Base-by-base conservation (phyloP, 1,140 invertebrate genomes). In the Zaprionus inermis region DNA sequence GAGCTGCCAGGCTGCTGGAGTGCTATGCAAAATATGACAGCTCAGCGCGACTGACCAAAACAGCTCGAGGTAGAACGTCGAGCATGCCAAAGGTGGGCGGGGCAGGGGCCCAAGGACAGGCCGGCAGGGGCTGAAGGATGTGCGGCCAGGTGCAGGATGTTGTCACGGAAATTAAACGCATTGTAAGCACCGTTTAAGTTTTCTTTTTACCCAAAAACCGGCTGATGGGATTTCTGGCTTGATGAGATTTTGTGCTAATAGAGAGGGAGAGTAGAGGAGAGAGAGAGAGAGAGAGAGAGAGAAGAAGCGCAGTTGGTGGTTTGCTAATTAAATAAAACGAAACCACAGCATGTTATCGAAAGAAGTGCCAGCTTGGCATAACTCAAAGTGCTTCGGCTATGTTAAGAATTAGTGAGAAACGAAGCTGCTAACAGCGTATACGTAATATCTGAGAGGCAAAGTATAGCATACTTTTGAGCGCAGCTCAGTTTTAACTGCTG, bases 81-180 rank as follows among this genome's bases (percentile, higher is more conserved):
- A 41, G 6, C 5, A 14, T 12, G 2, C 12, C 14, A 38, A 14
- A n/a, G 36, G 4, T 14, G 36, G 2, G 36, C 5, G 34, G 16
- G 1, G 38, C n/a, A 32, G 20, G 38, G 20, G 32, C 20, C 52
- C 60, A 65, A 78, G 78, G 70, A 80, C 24, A 46, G 34, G 16
- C 4, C 2, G 1, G 38, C n/a, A 32, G 20, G 38, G 20, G 32
- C 20, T 57, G 67, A 65, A 78, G 78, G 70, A 80, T 85, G 59
- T 78, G 68, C 38, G 78, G 67, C 54, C 24, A 65, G 72, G 32
- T 72, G 36, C 64, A 57, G 82, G 76, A 79, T 79, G 76, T 76
- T 82, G 79, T 88, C 63, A 71, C 78, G 82, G 82, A 86, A 86
- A 86, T 86, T 86, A 86, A 88, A 82, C 72, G 70, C 84, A 88